phyloP scores from a whole-genome alignment of 2,113 vertebrate species.

The Catharus bicknelli region DNA sequence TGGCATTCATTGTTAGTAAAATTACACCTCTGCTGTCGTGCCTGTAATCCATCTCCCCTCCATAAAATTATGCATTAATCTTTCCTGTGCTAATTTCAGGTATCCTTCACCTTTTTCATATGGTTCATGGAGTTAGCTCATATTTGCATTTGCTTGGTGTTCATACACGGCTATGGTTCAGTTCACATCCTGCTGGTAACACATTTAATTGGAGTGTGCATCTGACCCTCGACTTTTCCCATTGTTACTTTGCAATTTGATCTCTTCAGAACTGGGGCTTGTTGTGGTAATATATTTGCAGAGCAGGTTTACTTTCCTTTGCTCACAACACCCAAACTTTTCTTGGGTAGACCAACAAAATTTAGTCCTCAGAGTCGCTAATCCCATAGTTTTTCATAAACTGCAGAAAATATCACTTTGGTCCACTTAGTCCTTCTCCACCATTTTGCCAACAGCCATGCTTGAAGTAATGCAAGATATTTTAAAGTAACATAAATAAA shows the following conservation, averaged over 20 bases:
- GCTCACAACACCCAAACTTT: background rate
- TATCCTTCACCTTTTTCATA: background rate
- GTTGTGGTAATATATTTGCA: background rate
- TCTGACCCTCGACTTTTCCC: background rate
- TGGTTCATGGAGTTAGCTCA: background rate
- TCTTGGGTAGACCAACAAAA: background rate
- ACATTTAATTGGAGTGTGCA: background rate
- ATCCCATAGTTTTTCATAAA: background rate
- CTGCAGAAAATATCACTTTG: background rate
- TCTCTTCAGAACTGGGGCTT: background rate
- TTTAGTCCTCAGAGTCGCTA: background rate
- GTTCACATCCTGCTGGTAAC: background rate
- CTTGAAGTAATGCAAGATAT: background rate
- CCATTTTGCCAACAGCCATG: background rate
- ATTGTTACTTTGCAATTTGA: background rate
- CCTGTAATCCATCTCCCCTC: background rate
- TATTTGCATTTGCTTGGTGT: background rate
- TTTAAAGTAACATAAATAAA: slow-evolving; percentile 25
- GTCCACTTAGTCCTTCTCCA: background rate
- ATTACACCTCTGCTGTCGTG: background rate
- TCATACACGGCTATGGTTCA: background rate
- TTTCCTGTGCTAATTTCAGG: background rate
- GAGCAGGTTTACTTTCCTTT: background rate
- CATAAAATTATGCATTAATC: background rate
- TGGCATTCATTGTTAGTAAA: background rate